A percentile compares a stretch with the other conserved stretches of the same genome.
phyloP scores from a whole-genome alignment of 2,888 invertebrate genomes.

The Periphyllus acericola region DNA sequence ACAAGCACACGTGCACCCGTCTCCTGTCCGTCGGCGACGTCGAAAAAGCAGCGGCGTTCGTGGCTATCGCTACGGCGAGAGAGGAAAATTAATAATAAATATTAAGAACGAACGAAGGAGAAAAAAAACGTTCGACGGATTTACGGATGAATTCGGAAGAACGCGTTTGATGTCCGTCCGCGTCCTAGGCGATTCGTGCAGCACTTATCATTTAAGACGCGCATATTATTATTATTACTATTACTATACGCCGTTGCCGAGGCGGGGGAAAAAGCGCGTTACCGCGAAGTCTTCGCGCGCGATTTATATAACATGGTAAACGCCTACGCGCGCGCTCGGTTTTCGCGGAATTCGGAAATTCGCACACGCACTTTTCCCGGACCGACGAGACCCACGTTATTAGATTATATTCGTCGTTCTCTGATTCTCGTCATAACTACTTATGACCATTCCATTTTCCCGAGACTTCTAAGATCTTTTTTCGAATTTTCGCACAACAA shows the following conservation, averaged over 20 bases:
- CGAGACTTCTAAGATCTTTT: no score
- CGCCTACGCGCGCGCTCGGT: background rate
- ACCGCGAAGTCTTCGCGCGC: background rate
- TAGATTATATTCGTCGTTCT: no score
- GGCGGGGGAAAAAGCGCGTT: background rate
- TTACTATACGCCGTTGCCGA: background rate
- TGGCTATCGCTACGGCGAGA: no score
- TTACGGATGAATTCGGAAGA: constrained; percentile 36
- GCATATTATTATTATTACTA: background rate
- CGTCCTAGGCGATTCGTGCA: background rate
- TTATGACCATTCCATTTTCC: no score
- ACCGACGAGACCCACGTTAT: no score
- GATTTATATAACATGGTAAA: background rate
- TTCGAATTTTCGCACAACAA: no score
- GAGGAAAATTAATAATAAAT: background rate
- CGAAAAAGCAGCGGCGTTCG: no score
- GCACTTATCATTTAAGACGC: background rate
- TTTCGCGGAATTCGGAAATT: background rate
- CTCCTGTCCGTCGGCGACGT: background rate
- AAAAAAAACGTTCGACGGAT: constrained; percentile 26
- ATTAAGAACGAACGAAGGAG: background rate
- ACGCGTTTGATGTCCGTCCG: constrained; percentile 30
- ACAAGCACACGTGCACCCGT: background rate
- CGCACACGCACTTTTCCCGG: no score
- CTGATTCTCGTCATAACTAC: no score